Evolutionary conservation across 2,113 vertebrate genomes (phyloP).

Genomic region (Elachura formosa): DNA sequence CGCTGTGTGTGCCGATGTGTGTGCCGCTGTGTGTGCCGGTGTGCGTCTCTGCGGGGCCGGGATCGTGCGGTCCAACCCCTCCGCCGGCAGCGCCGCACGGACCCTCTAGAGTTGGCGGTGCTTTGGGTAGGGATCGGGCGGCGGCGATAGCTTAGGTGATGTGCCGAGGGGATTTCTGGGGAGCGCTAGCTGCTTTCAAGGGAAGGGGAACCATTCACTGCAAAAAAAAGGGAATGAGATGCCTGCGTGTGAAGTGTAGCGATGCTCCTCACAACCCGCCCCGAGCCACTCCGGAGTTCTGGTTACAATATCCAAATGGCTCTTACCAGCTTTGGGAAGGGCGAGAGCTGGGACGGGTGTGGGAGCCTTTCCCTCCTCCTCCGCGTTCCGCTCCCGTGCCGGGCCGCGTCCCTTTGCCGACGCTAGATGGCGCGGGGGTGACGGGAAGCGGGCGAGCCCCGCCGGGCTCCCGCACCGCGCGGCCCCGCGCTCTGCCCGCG

Average conservation of each 20-base stretch:
- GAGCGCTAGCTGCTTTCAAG: background rate
- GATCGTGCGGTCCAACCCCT: background rate
- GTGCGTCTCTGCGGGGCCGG: background rate
- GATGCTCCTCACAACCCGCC: background rate
- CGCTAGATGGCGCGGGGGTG: conserved; percentile 71
- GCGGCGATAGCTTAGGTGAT: background rate
- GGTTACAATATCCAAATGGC: conserved; percentile 1
- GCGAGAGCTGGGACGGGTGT: background rate
- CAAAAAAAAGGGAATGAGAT: background rate
- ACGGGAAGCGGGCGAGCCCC: conserved; percentile 43
- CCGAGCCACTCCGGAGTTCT: background rate
- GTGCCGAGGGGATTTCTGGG: background rate
- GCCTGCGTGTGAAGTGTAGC: background rate
- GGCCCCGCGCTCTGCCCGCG: background rate
- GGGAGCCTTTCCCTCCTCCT: background rate
- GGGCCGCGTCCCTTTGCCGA: background rate
- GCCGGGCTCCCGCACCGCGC: background rate
- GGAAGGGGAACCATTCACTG: background rate
- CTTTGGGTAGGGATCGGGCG: background rate
- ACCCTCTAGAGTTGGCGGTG: background rate
- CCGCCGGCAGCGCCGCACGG: background rate
- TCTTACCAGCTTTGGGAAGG: conserved; percentile 9
- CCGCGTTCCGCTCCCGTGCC: background rate
- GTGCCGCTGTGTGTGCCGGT: no score
- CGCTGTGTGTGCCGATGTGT: background rate